Base-by-base conservation (phyloP, 2,888 invertebrate genomes). In the Andrena fulva region DNA sequence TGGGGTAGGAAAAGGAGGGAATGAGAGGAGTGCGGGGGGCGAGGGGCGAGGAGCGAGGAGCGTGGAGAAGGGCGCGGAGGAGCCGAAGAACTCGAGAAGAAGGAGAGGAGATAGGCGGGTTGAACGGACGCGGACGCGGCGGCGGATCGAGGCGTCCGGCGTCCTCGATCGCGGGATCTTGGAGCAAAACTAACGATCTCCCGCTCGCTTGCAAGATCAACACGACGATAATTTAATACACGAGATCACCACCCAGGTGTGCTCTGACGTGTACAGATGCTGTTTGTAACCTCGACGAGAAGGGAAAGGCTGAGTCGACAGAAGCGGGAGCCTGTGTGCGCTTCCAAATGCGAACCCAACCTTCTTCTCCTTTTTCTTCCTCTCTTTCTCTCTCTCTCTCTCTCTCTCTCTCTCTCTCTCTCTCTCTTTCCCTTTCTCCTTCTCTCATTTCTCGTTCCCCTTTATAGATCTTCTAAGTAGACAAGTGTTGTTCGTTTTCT, bases 181-280 rank as follows among this genome's bases (percentile, higher is more conserved):
- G 81, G 78, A 85, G 84, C 84, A 89, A 89, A 89, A 89, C 86
- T 91, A 90, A 89, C 89, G 88, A 90, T 89, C 88, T 78, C 80
- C 74, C 69, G 85, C 80, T 89, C 89, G 84, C 80, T 85, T 89
- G 82, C 88, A 85, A 90, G 91, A 91, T 91, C 90, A 89, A 89
- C 89, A 86, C 87, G 86, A 88, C 77, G 90, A 90, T 91, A 91
- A 91, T 90, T 91, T 89, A 89, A 87, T 89, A 88, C 89, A 85
- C 84, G 82, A 83, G 85, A 90, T 88, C 87, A 89, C 90, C 91
- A 90, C 90, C 90, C 91, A 91, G 88, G 90, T 90, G 87, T 78
- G 82, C 76, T 62, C 78, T 77, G 87, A 89, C 81, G 80, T 80
- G 69, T 86, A 86, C 87, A 86, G 85, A 87, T 85, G 85, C 85